Evolutionary conservation across 2,113 vertebrate genomes (phyloP).

Genomic region (Talpa occidentalis): DNA sequence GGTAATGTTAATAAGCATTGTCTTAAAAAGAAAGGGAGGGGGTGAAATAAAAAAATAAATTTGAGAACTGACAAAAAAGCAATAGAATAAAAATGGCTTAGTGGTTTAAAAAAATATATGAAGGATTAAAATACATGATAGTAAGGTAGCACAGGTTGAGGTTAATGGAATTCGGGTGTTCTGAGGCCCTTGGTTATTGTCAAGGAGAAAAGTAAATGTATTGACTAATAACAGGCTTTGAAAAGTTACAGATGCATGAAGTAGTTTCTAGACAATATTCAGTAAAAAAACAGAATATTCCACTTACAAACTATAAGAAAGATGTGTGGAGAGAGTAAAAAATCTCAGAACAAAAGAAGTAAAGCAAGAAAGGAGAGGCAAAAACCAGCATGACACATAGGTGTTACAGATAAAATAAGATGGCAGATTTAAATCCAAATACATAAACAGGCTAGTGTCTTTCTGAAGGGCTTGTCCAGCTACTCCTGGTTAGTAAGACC

Average conservation of each 20-base stretch:
- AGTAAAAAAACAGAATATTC: background rate
- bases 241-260: background rate
- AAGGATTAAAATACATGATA: background rate
- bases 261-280: background rate
- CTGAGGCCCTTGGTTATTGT: background rate
- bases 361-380: background rate
- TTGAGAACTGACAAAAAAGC: background rate
- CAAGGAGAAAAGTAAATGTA: background rate
- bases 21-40: background rate
- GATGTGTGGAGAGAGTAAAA: background rate
- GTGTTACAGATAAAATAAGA: background rate
- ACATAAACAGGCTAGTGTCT: background rate
- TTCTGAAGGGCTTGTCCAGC: background rate
- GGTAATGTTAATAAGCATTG: background rate
- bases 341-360: background rate
- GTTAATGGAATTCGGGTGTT: background rate
- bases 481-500: background rate
- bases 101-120: background rate
- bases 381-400: background rate
- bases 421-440: background rate
- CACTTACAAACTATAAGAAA: background rate
- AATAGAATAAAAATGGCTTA: background rate
- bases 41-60: too few relatives aligned
- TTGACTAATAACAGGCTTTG: background rate
- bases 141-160: background rate